Conservation (phyloP, 2,797 vertebrate species). For the Limnodromus scolopaceus region DNA sequence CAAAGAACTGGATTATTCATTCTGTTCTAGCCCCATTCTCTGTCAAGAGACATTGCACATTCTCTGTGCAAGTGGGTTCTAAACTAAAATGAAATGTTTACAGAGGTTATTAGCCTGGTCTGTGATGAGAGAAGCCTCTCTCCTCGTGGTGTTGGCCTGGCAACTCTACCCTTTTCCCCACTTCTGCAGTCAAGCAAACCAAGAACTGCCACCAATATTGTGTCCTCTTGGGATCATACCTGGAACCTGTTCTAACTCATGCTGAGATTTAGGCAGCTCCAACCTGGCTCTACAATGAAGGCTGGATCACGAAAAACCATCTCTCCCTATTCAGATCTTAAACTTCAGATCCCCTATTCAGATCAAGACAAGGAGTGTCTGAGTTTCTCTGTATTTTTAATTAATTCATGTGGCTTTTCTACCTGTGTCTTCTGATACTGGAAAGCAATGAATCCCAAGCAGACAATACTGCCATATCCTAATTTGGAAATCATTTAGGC, state of each 20-base stretch:
- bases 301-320: background rate
- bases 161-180: background rate
- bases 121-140: background rate
- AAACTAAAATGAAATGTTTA: constrained; percentile 30
- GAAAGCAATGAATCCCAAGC: background rate
- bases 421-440: background rate
- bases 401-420: background rate
- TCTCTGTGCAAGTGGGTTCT: background rate
- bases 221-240: background rate
- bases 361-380: background rate
- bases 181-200: constrained; percentile 14
- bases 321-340: background rate
- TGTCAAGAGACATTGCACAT: too few species aligned
- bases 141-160: background rate
- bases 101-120: constrained; percentile 8
- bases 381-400: background rate
- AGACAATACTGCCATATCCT: background rate
- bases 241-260: background rate
- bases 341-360: background rate
- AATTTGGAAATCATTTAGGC: background rate
- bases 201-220: background rate
- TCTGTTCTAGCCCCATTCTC: background rate
- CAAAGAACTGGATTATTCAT: background rate
- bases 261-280: background rate
- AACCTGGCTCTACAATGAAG: background rate